Percentiles rank a stretch among this genome's conserved stretches.
These are phyloP conservation scores for Metalampra italica DNA, from an alignment of 2,888 invertebrate species.

Conservation along the genomic window DNA sequence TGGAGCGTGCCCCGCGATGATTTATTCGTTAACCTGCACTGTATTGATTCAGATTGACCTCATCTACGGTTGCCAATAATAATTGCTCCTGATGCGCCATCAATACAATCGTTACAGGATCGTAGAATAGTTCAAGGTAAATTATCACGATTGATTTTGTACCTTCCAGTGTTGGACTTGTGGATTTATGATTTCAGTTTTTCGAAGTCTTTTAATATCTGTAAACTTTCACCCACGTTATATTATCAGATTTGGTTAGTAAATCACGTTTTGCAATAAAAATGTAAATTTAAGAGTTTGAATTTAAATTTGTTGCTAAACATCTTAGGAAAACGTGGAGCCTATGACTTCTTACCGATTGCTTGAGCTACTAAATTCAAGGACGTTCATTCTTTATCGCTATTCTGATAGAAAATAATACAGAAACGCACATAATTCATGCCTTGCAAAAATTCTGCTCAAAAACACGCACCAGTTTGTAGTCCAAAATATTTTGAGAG, in stretches of 20 bases:
- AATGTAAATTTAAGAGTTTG: neutral
- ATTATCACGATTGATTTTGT: too few species aligned
- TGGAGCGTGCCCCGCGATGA: conserved; percentile 54
- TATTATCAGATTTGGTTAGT: neutral
- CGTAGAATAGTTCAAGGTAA: neutral
- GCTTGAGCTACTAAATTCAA: neutral
- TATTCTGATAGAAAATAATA: too few species aligned
- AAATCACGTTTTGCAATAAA: neutral
- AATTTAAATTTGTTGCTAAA: neutral
- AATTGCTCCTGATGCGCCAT: conserved; percentile 32
- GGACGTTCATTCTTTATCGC: neutral
- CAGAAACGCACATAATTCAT: too few species aligned
- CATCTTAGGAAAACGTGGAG: neutral
- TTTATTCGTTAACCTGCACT: conserved; percentile 70
- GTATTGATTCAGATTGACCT: conserved; percentile 62
- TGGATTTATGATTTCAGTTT: neutral
- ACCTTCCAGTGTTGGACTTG: too few species aligned
- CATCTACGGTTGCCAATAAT: conserved; percentile 37
- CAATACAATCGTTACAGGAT: conserved; percentile 3
- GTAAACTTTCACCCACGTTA: too few species aligned
- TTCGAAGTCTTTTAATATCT: too few species aligned
- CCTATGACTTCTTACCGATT: neutral
- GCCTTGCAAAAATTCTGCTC: too few species aligned
- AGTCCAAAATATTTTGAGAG: too few species aligned
- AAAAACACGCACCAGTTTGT: too few species aligned